Evolutionary conservation across 2,888 invertebrate species (phyloP).

Genomic region (Physocephala rufipes): DNA sequence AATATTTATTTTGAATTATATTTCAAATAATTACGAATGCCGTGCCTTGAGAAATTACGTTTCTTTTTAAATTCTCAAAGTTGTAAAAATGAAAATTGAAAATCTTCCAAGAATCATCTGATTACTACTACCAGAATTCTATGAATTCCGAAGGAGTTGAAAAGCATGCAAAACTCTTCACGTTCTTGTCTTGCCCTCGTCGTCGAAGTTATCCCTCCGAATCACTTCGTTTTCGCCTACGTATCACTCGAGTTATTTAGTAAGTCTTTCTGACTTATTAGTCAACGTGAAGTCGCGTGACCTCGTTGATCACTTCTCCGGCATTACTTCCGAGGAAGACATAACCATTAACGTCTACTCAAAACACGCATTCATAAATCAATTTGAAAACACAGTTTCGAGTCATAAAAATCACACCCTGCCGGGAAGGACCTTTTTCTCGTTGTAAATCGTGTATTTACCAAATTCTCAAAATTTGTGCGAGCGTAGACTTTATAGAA

Average conservation of each 20-base stretch:
- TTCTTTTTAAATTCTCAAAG: too few relatives aligned
- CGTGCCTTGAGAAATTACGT: too few relatives aligned
- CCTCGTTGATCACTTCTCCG: conserved; percentile 45
- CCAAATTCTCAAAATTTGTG: too few relatives aligned
- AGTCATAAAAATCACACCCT: conserved; percentile 44
- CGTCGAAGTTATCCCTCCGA: not conserved
- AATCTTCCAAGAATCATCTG: not conserved
- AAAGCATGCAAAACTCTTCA: not conserved
- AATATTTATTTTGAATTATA: too few relatives aligned
- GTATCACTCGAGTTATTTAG: conserved; percentile 45
- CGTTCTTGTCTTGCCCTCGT: not conserved
- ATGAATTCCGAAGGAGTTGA: too few relatives aligned
- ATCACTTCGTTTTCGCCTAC: conserved; percentile 35
- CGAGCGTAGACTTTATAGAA: too few relatives aligned
- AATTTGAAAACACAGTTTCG: conserved; percentile 48
- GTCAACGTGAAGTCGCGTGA: conserved; percentile 41
- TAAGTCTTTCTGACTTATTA: too few relatives aligned
- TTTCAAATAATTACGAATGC: too few relatives aligned
- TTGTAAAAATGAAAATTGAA: too few relatives aligned
- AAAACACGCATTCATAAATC: conserved; percentile 53
- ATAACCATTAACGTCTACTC: conserved; percentile 39
- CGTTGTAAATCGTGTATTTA: not conserved
- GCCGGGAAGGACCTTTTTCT: conserved; percentile 44
- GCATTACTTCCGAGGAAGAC: conserved; percentile 53
- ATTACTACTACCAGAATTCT: too few relatives aligned